These are phyloP conservation scores for Melanchra persicariae DNA, from an alignment of 2,888 invertebrate genomes.

Conservation along the genomic window DNA sequence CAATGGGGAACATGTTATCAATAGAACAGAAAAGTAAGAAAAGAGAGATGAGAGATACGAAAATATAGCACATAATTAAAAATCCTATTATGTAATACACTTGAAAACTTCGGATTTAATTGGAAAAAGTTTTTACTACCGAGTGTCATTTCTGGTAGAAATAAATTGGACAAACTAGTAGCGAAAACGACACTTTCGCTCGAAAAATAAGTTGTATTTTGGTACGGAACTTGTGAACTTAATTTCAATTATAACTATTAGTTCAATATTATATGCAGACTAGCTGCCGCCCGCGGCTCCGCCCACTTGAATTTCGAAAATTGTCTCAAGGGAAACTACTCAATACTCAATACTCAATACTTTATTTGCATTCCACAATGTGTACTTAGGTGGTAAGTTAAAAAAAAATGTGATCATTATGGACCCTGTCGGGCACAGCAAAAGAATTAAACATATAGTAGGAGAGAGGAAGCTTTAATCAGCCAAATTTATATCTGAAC, in stretches of 20 bases:
- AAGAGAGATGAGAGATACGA: background rate
- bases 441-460: no score
- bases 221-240: background rate
- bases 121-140: slow-evolving; percentile 30
- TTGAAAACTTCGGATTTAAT: slow-evolving; percentile 4
- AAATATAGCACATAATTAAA: background rate
- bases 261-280: background rate
- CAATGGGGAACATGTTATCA: background rate
- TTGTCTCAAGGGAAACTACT: no score
- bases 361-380: no score
- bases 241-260: slow-evolving; percentile 1
- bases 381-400: no score
- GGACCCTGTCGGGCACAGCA: no score
- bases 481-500: no score
- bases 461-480: no score
- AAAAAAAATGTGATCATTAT: no score
- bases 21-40: no score
- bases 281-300: no score
- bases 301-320: no score
- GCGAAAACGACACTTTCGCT: background rate
- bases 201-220: background rate
- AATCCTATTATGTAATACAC: background rate
- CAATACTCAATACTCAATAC: no score
- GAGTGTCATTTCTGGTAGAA: background rate
- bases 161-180: slow-evolving; percentile 6